Conservation (phyloP, 1,140 invertebrate genomes). For the Leptopilina clavipes region DNA sequence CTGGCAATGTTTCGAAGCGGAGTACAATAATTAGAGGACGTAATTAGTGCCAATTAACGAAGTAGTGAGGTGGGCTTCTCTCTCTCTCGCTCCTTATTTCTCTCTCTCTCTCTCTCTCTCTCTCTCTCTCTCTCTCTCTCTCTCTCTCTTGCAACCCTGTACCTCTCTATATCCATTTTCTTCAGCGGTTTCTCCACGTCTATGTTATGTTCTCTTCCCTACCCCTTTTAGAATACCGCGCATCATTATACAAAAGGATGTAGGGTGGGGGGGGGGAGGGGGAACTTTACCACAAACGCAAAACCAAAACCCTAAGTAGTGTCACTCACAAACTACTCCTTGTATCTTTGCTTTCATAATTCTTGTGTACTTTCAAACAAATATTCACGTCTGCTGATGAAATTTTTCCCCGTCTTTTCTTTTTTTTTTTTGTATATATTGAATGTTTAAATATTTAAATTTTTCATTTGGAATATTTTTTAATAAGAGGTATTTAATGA, state of each 20-base stretch:
- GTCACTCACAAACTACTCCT: conserved; percentile 13
- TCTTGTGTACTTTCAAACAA: neutral
- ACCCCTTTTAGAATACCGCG: conserved; percentile 43
- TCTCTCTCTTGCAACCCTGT: conserved; percentile 39
- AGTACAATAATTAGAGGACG: conserved; percentile 66
- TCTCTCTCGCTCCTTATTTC: conserved; percentile 40
- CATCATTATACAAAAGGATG: conserved; percentile 53
- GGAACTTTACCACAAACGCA: conserved; percentile 39
- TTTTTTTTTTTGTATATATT: no score
- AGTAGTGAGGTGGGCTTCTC: conserved; percentile 53
- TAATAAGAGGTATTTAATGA: no score
- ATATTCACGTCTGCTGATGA: neutral
- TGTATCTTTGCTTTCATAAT: neutral
- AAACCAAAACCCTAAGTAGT: conserved; percentile 36
- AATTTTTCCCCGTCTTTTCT: conserved; percentile 1
- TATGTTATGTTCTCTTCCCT: conserved; percentile 13
- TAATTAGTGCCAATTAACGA: conserved; percentile 67
- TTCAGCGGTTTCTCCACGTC: conserved; percentile 37
- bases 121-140: no score
- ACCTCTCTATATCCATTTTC: conserved; percentile 42
- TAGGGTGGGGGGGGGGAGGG: no score
- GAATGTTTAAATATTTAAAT: no score
- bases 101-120: conserved; percentile 45
- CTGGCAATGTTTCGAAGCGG: conserved; percentile 55
- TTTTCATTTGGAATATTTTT: no score